These are phyloP conservation scores for Centroberyx gerrardi DNA, from an alignment of 2,797 vertebrate species.

Conservation along the genomic window DNA sequence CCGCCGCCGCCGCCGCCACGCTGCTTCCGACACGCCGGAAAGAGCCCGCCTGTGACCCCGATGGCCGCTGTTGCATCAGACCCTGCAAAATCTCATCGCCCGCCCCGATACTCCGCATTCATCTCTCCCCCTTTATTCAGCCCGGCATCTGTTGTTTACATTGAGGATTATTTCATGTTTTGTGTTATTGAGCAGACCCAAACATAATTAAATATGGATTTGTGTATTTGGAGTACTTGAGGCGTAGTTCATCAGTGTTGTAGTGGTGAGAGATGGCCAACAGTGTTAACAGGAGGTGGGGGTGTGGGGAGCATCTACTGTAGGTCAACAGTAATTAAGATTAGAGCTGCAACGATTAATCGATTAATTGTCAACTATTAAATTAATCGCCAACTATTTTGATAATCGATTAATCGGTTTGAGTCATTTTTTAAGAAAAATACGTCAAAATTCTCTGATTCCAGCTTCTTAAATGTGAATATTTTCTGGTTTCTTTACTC, in stretches of 20 bases:
- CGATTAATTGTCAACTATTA: too few relatives aligned
- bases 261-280: neutral
- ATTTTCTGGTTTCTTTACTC: too few relatives aligned
- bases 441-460: too few relatives aligned
- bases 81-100: conserved; percentile 25
- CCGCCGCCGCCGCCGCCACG: neutral
- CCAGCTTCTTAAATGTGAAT: too few relatives aligned
- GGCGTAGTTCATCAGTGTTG: conserved; percentile 10
- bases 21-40: conserved; percentile 14
- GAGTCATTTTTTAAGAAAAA: too few relatives aligned
- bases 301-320: too few relatives aligned
- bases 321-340: too few relatives aligned
- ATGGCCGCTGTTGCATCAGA: conserved; percentile 23
- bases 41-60: conserved; percentile 8
- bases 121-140: neutral
- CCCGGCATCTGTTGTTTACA: conserved; percentile 56
- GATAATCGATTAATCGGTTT: too few relatives aligned
- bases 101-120: conserved; percentile 15
- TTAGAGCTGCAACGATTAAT: too few relatives aligned
- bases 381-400: too few relatives aligned
- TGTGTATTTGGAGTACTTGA: conserved; percentile 9
- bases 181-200: neutral
- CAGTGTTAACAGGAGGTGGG: neutral
- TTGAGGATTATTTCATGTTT: conserved; percentile 39
- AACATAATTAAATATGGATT: conserved; percentile 54